Conservation (phyloP, 1,140 invertebrate species). For the Drosophila sechellia region DNA sequence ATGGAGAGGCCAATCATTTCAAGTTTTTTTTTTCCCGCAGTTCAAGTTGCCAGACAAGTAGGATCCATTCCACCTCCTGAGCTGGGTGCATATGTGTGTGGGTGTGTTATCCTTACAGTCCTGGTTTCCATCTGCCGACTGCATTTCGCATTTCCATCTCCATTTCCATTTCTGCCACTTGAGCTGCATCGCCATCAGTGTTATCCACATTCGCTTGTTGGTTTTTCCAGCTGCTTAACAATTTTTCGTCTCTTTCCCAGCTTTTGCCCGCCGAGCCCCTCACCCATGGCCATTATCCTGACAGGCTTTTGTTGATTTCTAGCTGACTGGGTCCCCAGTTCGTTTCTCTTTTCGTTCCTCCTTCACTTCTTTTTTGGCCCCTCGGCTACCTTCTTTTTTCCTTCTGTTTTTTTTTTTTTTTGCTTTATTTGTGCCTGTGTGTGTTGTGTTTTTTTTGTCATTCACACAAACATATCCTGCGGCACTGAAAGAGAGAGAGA, state of each 20-base stretch:
- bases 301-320: conserved; percentile 79
- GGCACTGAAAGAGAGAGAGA: conserved; percentile 3
- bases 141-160: conserved; percentile 20
- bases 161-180: conserved; percentile 30
- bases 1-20: conserved; percentile 21
- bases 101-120: conserved; percentile 8
- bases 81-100: neutral
- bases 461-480: conserved; percentile 27
- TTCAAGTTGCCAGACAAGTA: conserved; percentile 39
- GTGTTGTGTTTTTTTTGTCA: conserved; percentile 29
- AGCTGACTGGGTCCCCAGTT: conserved; percentile 61
- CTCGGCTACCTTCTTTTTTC: conserved; percentile 23
- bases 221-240: conserved; percentile 56
- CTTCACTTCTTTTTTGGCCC: conserved; percentile 10
- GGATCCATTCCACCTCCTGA: conserved; percentile 24
- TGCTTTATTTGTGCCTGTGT: conserved; percentile 12
- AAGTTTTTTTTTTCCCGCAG: conserved; percentile 14
- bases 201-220: conserved; percentile 54
- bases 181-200: conserved; percentile 38
- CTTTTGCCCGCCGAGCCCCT: conserved; percentile 1
- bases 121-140: conserved; percentile 18
- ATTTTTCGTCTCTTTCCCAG: conserved; percentile 36
- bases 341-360: conserved; percentile 25
- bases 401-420: conserved; percentile 4
- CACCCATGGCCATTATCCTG: conserved; percentile 46